Percentiles rank a stretch among this genome's conserved stretches.
Evolutionary conservation across 2,797 vertebrate genomes (phyloP).

Genomic region (Macropus fuliginosus): DNA sequence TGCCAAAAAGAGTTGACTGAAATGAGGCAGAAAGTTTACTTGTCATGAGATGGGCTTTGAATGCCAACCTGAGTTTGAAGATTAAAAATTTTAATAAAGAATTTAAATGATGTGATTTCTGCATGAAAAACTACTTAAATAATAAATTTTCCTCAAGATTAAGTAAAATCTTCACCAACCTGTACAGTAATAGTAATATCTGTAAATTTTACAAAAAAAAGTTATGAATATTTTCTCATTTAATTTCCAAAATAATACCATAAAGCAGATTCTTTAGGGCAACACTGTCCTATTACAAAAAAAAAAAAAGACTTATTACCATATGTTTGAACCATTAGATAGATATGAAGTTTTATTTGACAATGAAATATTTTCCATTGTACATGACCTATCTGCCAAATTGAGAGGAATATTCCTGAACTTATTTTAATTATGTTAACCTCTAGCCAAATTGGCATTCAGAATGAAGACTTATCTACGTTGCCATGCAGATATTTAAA

Average conservation of each 20-base stretch:
- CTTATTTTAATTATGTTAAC: conserved; percentile 1
- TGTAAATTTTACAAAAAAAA: background rate
- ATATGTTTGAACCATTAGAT: conserved; percentile 3
- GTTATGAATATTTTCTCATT: background rate
- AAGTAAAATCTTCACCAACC: background rate
- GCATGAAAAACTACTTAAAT: background rate
- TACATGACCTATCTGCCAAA: conserved; percentile 24
- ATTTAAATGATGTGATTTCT: background rate
- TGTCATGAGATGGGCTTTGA: background rate
- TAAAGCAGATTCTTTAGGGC: background rate
- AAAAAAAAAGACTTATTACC: background rate
- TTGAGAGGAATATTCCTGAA: conserved; percentile 8
- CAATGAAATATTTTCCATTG: background rate
- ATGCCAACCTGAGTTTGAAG: background rate
- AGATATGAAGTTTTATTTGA: background rate
- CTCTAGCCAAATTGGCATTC: background rate
- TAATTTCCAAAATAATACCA: background rate
- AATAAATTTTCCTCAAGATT: background rate
- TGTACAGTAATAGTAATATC: background rate
- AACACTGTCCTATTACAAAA: background rate
- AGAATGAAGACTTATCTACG: background rate
- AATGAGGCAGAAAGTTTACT: background rate
- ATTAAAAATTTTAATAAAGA: background rate
- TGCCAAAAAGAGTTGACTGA: background rate
- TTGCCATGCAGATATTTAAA: conserved; percentile 17